These are phyloP conservation scores for Schizopygopsis pylzovi DNA, from an alignment of 2,797 vertebrate species.

Conservation along the genomic window DNA sequence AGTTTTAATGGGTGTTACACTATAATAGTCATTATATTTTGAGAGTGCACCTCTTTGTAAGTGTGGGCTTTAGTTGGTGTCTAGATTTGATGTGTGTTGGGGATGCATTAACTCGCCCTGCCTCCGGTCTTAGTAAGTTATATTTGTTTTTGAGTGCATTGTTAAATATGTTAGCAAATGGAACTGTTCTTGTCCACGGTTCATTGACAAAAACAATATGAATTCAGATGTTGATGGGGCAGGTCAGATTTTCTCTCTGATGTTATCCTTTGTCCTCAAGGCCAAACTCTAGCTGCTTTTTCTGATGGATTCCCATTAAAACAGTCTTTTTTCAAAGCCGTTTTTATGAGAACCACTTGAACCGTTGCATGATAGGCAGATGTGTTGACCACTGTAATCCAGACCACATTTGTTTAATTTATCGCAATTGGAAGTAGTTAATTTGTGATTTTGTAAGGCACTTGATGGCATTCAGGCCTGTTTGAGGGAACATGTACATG, in stretches of 20 bases:
- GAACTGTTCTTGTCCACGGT: not conserved
- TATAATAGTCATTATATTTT: conserved; percentile 27
- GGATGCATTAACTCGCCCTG: not conserved
- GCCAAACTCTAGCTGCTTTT: not conserved
- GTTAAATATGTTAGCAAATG: not conserved
- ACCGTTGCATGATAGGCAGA: not conserved
- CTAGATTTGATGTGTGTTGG: conserved; percentile 17
- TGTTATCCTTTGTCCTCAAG: not conserved
- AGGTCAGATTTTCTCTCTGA: not conserved
- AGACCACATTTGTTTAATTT: conserved; percentile 7
- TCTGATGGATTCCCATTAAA: not conserved
- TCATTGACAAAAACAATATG: conserved; percentile 4
- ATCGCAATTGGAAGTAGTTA: not conserved
- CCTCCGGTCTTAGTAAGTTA: not conserved
- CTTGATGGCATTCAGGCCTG: not conserved
- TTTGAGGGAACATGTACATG: not conserved
- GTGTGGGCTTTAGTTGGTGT: not conserved
- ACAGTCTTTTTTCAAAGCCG: not conserved
- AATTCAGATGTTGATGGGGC: not conserved
- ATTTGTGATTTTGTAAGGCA: not conserved
- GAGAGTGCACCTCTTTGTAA: not conserved
- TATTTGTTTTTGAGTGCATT: not conserved
- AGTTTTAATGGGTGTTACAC: conserved; percentile 14
- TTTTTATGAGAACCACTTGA: not conserved
- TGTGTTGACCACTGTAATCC: not conserved